Base-by-base conservation (phyloP, 2,797 vertebrate species). In the Enteromius afrohamiltoni region DNA sequence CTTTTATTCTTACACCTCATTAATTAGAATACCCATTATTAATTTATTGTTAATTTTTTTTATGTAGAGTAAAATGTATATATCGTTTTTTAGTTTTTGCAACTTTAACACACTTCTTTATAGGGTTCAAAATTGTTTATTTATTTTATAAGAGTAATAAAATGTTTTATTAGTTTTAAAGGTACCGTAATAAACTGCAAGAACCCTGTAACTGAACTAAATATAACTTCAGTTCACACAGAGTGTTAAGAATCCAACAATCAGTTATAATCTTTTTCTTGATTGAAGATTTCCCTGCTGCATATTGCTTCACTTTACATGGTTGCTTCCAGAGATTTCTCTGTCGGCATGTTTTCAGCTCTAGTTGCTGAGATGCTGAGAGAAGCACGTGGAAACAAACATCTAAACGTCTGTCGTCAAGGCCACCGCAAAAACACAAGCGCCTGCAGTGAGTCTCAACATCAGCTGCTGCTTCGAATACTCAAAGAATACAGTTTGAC, bases 381-480 rank as follows among this genome's bases (percentile, higher is more conserved):
- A n/a, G 26, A 14, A 65, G 23, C 60, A 68, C 21, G 53, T 49
- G 13, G 14, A 79, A 53, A 68, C 19, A 26, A 68, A 40, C 29
- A 68, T 55, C 29, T 55, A 40, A 79, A 68, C 31, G n/a, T 17
- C 19, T 53, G 13, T 58, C 49, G 21, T 26, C 0, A 55, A 26
- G n/a, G 5, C 4, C n/a, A 10, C 23, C n/a, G 49, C 64, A 79
- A 53, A 79, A 53, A 51, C 58, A 53, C 68, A 79, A 79, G 64
- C 23, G n/a, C 34, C n/a, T n/a, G 51, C 10, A 70, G 13, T 4
- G 9, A 58, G 29, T 69, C 19, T 19, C 49, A 23, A 23, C 55
- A 37, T 49, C 11, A 58, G 34, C 34, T 70, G 17, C 67, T 80
- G 67, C 34, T 71, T 80, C 45, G 67, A 80, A 80, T 80, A 55